Evolutionary conservation across 2,113 vertebrate species (phyloP).

Genomic region (Glaucomys volans): DNA sequence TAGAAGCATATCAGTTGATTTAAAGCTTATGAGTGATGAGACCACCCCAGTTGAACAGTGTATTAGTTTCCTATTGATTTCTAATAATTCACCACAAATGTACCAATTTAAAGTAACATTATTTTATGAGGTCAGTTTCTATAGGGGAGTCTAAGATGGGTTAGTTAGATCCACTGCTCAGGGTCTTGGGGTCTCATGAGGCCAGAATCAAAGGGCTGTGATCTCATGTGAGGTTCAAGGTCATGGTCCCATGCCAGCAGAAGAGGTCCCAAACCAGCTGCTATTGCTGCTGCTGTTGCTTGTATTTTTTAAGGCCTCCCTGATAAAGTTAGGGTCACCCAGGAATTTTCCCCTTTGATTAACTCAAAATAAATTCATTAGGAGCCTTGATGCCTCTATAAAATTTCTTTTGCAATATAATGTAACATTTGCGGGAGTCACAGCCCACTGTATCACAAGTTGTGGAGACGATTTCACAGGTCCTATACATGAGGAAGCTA

Average conservation of each 20-base stretch:
- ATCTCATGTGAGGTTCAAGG: neutral
- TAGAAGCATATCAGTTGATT: neutral
- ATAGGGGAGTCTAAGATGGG: fast-evolving
- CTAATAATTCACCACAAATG: neutral
- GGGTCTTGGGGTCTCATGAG: neutral
- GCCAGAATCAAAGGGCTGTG: neutral
- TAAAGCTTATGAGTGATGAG: neutral
- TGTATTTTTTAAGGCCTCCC: neutral
- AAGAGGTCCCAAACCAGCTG: neutral
- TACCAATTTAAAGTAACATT: neutral
- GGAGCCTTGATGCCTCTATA: neutral
- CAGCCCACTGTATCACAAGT: neutral
- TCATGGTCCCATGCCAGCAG: neutral
- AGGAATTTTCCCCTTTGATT: neutral
- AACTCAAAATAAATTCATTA: neutral
- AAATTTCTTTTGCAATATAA: constrained; percentile 18
- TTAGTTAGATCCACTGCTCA: neutral
- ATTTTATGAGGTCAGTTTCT: neutral
- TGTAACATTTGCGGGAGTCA: neutral
- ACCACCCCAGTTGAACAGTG: neutral
- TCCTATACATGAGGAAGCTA: too few species aligned
- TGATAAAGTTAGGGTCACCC: neutral
- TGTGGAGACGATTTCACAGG: neutral
- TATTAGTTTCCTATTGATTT: neutral
- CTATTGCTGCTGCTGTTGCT: neutral